Percentiles rank a stretch among this genome's conserved stretches.
Conservation (phyloP, 1,140 invertebrate species). For the Nylanderia fulva region DNA sequence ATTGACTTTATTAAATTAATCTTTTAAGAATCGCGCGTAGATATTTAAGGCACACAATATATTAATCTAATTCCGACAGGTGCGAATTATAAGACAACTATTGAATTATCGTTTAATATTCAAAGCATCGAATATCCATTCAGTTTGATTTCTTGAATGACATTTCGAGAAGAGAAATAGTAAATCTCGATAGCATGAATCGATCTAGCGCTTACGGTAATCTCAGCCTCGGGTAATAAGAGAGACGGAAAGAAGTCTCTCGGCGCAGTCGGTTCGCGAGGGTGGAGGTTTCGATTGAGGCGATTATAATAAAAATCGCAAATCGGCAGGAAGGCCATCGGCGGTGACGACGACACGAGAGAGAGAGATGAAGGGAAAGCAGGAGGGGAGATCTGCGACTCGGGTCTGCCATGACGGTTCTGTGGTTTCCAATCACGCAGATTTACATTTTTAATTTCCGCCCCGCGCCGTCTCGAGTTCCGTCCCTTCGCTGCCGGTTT, state of each 20-base stretch:
- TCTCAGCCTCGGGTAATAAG: conserved; percentile 38
- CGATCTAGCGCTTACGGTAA: conserved; percentile 28
- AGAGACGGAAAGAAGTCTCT: conserved; percentile 11
- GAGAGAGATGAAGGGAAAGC: neutral
- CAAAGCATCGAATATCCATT: conserved; percentile 37
- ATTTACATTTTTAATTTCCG: conserved; percentile 83
- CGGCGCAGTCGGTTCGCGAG: conserved; percentile 36
- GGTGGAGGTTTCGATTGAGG: conserved; percentile 53
- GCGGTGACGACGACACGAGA: conserved; percentile 3
- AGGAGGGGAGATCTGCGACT: neutral
- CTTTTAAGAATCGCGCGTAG: neutral
- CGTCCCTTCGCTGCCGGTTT: conserved; percentile 70
- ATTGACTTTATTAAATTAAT: neutral
- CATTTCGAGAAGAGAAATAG: conserved; percentile 4
- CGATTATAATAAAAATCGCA: conserved; percentile 73
- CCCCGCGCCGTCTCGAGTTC: conserved; percentile 60
- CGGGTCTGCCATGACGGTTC: conserved; percentile 49
- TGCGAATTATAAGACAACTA: conserved; percentile 4
- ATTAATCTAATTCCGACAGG: neutral
- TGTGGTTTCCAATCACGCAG: conserved; percentile 76
- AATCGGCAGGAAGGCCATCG: conserved; percentile 65
- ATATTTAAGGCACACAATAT: neutral
- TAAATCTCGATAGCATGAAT: conserved; percentile 4
- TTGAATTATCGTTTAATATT: conserved; percentile 31
- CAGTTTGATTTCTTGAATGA: conserved; percentile 7